Evolutionary conservation across 1,140 invertebrate species (phyloP).

Genomic region (Thalassaphorura encarpata): DNA sequence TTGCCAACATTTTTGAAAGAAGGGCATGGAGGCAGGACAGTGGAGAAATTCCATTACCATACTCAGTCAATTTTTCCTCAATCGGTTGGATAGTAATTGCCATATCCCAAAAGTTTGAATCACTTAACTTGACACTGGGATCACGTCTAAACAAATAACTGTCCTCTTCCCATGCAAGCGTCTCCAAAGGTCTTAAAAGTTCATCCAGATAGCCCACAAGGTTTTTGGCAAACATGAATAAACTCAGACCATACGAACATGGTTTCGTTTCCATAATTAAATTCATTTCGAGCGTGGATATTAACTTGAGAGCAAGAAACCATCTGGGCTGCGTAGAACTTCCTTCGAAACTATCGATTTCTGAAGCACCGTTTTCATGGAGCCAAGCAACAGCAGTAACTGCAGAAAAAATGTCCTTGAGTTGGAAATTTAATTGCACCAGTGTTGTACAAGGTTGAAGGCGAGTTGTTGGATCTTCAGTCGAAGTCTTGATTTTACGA

Average conservation of each 20-base stretch:
- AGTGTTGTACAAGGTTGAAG: constrained; percentile 11
- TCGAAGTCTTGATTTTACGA: neutral
- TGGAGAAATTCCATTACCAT: neutral
- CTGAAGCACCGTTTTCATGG: constrained; percentile 10
- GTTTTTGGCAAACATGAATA: constrained; percentile 14
- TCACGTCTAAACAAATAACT: constrained; percentile 7
- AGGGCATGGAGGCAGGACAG: too few species aligned
- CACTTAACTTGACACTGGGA: neutral
- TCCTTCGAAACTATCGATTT: constrained; percentile 1
- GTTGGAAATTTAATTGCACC: constrained; percentile 9
- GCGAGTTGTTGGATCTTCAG: neutral
- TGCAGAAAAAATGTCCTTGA: neutral
- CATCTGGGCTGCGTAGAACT: neutral
- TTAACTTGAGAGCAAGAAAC: constrained; percentile 10
- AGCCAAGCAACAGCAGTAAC: constrained; percentile 1
- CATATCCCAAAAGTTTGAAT: constrained; percentile 17
- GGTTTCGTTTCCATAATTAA: constrained; percentile 4
- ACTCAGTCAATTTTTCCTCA: neutral
- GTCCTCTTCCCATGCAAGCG: constrained; percentile 4
- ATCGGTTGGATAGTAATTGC: constrained; percentile 14
- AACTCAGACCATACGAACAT: neutral
- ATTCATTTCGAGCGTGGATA: constrained; percentile 16
- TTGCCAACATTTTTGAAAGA: too few species aligned
- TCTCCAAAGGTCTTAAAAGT: constrained; percentile 6
- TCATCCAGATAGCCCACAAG: constrained; percentile 18